Conservation (phyloP, 2,113 vertebrate species). For the Zosterops japonicus region DNA sequence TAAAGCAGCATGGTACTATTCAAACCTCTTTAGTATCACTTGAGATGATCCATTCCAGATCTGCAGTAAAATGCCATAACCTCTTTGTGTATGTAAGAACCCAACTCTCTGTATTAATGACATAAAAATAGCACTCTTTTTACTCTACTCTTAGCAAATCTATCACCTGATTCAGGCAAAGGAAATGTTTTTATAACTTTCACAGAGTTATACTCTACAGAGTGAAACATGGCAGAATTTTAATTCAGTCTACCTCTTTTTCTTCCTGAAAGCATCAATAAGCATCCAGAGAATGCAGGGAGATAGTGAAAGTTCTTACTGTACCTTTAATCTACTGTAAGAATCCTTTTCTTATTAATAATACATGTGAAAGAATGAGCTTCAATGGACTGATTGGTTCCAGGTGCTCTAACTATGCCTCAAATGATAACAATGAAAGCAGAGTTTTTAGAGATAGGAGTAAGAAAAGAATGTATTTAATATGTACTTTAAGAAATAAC, state of each 20-base stretch:
- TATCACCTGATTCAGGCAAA: background rate
- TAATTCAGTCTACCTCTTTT: background rate
- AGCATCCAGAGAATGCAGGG: background rate
- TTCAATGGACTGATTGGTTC: background rate
- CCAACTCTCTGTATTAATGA: background rate
- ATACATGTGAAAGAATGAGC: background rate
- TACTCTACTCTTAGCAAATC: background rate
- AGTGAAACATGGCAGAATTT: background rate
- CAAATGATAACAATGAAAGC: background rate
- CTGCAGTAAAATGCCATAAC: background rate
- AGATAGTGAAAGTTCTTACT: background rate
- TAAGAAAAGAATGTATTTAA: constrained; percentile 3
- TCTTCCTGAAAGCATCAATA: background rate
- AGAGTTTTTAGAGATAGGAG: background rate
- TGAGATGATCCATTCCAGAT: background rate
- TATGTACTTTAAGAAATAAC: background rate
- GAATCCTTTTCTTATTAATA: constrained; percentile 4
- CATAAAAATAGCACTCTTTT: background rate
- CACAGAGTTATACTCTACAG: background rate
- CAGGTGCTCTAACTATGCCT: background rate
- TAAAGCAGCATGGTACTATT: background rate
- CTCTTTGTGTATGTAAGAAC: background rate
- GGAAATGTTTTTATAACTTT: background rate
- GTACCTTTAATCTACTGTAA: background rate
- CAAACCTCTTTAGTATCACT: background rate